These are phyloP conservation scores for Sarcophaga subvicina DNA, from an alignment of 2,888 invertebrate species.

Conservation along the genomic window DNA sequence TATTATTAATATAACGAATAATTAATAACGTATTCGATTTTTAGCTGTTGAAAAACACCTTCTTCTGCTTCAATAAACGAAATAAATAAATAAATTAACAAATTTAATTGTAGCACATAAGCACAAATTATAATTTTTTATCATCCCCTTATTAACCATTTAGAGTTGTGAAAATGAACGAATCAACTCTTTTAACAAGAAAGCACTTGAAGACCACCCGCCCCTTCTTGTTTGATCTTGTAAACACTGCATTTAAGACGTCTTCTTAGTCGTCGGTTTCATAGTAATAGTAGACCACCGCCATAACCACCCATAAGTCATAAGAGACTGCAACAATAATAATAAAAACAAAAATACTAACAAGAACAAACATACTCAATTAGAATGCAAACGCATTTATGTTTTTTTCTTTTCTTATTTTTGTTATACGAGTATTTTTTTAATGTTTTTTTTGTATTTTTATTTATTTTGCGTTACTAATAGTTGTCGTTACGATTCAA, in stretches of 20 bases:
- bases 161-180: neutral
- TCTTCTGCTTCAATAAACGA: too few species aligned
- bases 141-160: too few species aligned
- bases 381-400: conserved; percentile 65
- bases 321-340: conserved; percentile 23
- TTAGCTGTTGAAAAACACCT: too few species aligned
- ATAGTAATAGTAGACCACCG: conserved; percentile 18
- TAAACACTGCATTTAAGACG: conserved; percentile 47
- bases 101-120: too few species aligned
- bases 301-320: conserved; percentile 52
- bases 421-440: neutral
- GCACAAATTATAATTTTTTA: too few species aligned
- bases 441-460: neutral
- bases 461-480: conserved; percentile 52
- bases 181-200: neutral
- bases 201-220: neutral
- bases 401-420: conserved; percentile 23
- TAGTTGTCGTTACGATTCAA: conserved; percentile 62
- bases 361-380: conserved; percentile 49
- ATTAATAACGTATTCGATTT: neutral
- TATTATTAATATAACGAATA: neutral
- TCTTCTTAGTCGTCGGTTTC: neutral
- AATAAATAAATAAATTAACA: too few species aligned
- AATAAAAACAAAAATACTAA: conserved; percentile 42
- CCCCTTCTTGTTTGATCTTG: conserved; percentile 47